Conservation (phyloP, 2,888 invertebrate genomes). For the Euphydryas editha region DNA sequence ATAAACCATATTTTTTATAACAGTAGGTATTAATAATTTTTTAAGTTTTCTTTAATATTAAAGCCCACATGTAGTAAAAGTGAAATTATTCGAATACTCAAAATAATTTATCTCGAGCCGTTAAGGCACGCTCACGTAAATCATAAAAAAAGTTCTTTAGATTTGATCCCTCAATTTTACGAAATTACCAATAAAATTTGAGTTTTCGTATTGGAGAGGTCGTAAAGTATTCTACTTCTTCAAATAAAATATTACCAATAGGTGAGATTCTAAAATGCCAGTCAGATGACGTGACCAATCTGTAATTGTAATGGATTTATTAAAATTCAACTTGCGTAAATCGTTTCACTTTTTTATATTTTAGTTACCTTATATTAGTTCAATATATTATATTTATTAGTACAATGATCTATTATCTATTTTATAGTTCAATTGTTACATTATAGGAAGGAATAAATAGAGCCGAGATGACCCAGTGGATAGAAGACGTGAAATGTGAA, state of each 20-base stretch:
- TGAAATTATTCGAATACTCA: constrained; percentile 16
- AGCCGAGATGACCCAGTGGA: no score
- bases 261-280: constrained; percentile 57
- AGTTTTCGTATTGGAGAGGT: constrained; percentile 60
- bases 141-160: constrained; percentile 57
- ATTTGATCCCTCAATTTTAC: constrained; percentile 58
- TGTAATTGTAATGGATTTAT: constrained; percentile 38
- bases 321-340: constrained; percentile 27
- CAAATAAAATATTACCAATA: constrained; percentile 41
- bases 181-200: constrained; percentile 68
- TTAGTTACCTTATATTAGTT: not conserved
- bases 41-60: not conserved
- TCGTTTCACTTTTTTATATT: constrained; percentile 11
- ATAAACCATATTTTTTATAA: not conserved
- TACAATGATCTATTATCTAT: not conserved
- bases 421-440: no score
- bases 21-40: not conserved
- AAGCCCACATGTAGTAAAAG: not conserved
- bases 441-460: no score
- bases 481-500: no score
- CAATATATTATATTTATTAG: not conserved
- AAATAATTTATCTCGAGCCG: constrained; percentile 29
- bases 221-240: constrained; percentile 61
- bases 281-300: constrained; percentile 51
- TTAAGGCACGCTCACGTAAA: constrained; percentile 42